Evolutionary conservation across 2,113 vertebrate species (phyloP).

Genomic region (Hemiprocne comata): DNA sequence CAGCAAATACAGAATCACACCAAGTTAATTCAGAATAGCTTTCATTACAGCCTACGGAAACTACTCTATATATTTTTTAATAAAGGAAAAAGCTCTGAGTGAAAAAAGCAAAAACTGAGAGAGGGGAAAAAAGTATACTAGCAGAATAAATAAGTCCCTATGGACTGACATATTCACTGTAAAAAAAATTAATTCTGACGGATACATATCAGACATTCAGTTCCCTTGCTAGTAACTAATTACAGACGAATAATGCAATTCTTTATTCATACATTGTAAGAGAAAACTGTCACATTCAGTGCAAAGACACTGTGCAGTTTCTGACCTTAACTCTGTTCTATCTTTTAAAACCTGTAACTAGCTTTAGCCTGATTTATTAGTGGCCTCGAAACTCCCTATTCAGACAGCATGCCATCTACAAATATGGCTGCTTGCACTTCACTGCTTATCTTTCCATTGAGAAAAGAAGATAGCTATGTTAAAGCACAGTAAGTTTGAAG

Average conservation of each 20-base stretch:
- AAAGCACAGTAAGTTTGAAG: neutral
- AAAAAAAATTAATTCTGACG: slow-evolving; percentile 13
- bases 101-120: neutral
- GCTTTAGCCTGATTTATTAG: neutral
- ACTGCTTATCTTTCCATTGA: neutral
- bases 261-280: slow-evolving; percentile 17
- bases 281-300: neutral
- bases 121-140: neutral
- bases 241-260: neutral
- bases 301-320: neutral
- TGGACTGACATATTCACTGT: neutral
- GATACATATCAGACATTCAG: neutral
- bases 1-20: neutral
- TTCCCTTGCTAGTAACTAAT: slow-evolving; percentile 18
- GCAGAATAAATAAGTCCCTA: neutral
- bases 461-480: neutral
- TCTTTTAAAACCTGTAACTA: slow-evolving; percentile 5
- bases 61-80: neutral
- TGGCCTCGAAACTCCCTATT: neutral
- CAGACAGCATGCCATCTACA: neutral
- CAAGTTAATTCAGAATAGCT: neutral
- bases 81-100: neutral
- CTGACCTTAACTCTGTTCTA: neutral
- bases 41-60: neutral
- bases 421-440: neutral